phyloP scores from a whole-genome alignment of 1,140 invertebrate genomes.

The Scaptomyza hsui region DNA sequence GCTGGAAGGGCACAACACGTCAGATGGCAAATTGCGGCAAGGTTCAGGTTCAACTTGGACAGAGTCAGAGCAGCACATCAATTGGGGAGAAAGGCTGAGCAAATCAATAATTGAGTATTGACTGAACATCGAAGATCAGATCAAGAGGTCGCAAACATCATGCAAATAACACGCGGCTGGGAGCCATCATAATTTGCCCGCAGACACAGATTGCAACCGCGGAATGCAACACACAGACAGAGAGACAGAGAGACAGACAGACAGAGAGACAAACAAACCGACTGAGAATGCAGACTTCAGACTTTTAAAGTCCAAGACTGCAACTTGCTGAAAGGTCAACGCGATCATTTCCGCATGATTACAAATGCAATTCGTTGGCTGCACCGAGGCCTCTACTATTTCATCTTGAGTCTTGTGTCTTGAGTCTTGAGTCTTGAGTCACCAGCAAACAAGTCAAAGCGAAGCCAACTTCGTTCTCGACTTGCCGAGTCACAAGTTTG shows the following conservation, averaged over 20 bases:
- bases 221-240: slow-evolving; percentile 33
- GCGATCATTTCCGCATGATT: slow-evolving; percentile 83
- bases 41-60: slow-evolving; percentile 57
- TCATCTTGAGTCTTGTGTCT: slow-evolving; percentile 16
- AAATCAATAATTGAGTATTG: slow-evolving; percentile 82
- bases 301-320: slow-evolving; percentile 17
- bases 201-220: slow-evolving; percentile 38
- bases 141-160: slow-evolving; percentile 72
- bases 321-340: slow-evolving; percentile 75
- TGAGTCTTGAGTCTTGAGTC: no score
- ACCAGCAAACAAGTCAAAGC: no score
- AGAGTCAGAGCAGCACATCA: slow-evolving; percentile 30
- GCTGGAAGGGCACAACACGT: slow-evolving; percentile 55
- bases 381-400: slow-evolving; percentile 13
- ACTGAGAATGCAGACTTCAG: slow-evolving; percentile 17
- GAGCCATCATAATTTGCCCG: slow-evolving; percentile 29
- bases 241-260: slow-evolving; percentile 19
- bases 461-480: slow-evolving; percentile 26
- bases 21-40: slow-evolving; percentile 61
- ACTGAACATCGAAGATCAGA: slow-evolving; percentile 67
- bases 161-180: slow-evolving; percentile 47
- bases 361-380: slow-evolving; percentile 66
- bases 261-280: slow-evolving; percentile 11
- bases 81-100: slow-evolving; percentile 48
- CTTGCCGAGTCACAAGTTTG: slow-evolving; percentile 36